These are phyloP conservation scores for Leptopilina boulardi DNA, from an alignment of 1,140 invertebrate genomes.

Conservation along the genomic window DNA sequence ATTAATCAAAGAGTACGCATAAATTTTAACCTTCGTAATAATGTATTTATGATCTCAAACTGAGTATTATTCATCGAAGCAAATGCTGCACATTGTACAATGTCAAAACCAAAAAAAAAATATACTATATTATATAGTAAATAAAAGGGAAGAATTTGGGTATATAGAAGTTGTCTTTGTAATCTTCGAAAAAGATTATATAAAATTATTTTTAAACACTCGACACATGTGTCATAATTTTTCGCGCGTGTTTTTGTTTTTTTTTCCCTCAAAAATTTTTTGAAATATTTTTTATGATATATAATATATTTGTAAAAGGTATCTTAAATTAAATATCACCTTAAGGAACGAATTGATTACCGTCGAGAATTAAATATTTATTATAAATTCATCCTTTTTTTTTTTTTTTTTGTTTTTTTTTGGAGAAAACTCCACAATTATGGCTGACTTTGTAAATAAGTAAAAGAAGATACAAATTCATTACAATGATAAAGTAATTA, in stretches of 20 bases:
- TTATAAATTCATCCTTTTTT: too few species aligned
- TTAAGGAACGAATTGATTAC: not conserved
- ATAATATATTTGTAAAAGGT: too few species aligned
- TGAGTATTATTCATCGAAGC: constrained; percentile 19
- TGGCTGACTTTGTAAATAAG: constrained; percentile 9
- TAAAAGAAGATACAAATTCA: constrained; percentile 8
- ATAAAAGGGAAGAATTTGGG: not conserved
- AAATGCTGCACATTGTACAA: constrained; percentile 11
- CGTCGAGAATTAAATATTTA: not conserved
- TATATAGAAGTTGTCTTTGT: not conserved
- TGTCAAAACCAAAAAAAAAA: constrained; percentile 6
- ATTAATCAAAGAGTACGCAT: not conserved
- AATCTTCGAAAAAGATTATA: constrained; percentile 4
- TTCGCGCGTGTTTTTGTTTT: not conserved
- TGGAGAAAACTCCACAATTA: not conserved
- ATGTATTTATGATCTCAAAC: constrained; percentile 18
- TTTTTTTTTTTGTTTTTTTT: not conserved
- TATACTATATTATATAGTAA: too few species aligned
- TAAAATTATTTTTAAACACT: not conserved
- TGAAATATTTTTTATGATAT: too few species aligned
- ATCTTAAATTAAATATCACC: not conserved
- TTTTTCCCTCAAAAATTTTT: too few species aligned
- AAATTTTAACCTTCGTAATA: not conserved
- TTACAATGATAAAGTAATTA: not conserved
- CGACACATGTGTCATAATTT: not conserved